Evolutionary conservation across 1,140 invertebrate genomes (phyloP), one percentile per base, ranked within the genome.

Genomic region (Meloidogyne chitwoodi): DNA sequence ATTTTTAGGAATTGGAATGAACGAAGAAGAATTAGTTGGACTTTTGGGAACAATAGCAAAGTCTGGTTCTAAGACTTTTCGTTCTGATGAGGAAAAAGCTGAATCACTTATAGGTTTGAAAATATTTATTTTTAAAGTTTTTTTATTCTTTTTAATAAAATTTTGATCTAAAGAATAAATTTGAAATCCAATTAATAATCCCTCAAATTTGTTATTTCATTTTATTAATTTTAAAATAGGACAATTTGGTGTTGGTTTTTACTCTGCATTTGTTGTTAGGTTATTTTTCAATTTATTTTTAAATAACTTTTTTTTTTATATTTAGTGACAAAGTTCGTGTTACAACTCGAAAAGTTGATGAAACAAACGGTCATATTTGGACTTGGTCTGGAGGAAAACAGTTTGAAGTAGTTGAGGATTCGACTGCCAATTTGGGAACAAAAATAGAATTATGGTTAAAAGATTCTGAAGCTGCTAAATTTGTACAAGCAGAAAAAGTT

Each of bases 161-260:
- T 26, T 63, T 29, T 75, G 16, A n/a, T n/a, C n/a, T n/a, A n/a
- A n/a, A n/a, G n/a, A n/a, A n/a, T n/a, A n/a, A n/a, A n/a, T n/a
- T n/a, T n/a, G n/a, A n/a, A n/a, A n/a, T n/a, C n/a, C n/a, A n/a
- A n/a, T n/a, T n/a, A n/a, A n/a, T n/a, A n/a, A n/a, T n/a, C n/a
- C n/a, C n/a, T n/a, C n/a, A n/a, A n/a, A n/a, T n/a, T n/a, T n/a
- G n/a, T n/a, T n/a, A n/a, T n/a, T n/a, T 41, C 12, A 12, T 41
- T 41, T 14, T 41, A 2, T 41, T 41, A 11, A 22, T 2, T n/a
- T 22, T 34, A 48, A 67, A 67, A 74, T 76, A 80, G 96, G 95
- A 6, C 94, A 98, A 87, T 98, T 98, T 90, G 96, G 95, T 77
- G 96, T 98, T 19, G 96, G 96, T 12, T 98, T 98, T 88, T 98